A percentile compares a stretch with the other conserved stretches of the same genome.
Conservation (phyloP, 2,113 vertebrate species). For the Cettia cetti region DNA sequence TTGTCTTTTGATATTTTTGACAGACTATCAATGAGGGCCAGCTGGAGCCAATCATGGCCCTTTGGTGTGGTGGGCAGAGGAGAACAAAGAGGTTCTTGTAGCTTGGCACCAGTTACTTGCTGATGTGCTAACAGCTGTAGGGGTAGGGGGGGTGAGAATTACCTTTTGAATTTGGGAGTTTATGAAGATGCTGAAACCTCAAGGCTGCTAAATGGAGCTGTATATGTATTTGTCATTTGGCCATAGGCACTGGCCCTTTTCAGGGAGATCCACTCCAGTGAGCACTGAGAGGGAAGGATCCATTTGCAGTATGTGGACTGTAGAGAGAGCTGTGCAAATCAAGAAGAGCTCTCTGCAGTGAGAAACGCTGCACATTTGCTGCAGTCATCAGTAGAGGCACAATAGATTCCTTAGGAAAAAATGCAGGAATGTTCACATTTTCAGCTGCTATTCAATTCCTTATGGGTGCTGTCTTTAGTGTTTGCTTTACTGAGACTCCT, state of each 20-base stretch:
- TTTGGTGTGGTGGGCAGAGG: not conserved
- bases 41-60: not conserved
- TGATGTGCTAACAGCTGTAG: not conserved
- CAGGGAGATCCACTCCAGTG: not conserved
- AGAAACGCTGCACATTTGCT: not conserved
- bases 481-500: not conserved
- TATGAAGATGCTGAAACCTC: not conserved
- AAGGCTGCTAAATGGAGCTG: not conserved
- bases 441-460: not conserved
- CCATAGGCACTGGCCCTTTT: not conserved
- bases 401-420: not conserved
- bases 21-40: not conserved
- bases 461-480: not conserved
- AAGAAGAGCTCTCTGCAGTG: not conserved
- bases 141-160: not conserved
- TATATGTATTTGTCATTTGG: not conserved
- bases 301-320: not conserved
- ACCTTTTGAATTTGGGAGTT: not conserved
- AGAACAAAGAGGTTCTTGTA: not conserved
- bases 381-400: not conserved
- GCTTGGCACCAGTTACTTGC: not conserved
- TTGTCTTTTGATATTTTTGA: not conserved
- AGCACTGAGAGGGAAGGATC: not conserved
- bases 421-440: not conserved
- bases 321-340: not conserved